Conservation (phyloP, 2,113 vertebrate genomes). For the Cochlearius cochlearius region DNA sequence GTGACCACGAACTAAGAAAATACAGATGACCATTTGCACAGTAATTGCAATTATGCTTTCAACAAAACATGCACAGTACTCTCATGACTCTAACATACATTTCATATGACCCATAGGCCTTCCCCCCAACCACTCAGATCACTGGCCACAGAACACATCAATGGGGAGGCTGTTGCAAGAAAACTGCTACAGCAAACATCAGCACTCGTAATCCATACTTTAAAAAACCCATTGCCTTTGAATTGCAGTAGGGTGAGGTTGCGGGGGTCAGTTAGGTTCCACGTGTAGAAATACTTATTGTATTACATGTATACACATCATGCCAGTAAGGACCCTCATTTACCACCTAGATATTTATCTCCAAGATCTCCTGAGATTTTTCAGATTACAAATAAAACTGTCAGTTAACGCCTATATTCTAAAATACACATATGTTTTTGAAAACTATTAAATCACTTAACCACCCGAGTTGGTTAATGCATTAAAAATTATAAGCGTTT, state of each 20-base stretch:
- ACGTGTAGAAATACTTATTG: neutral
- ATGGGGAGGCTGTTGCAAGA: neutral
- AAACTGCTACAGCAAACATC: neutral
- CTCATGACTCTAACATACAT: neutral
- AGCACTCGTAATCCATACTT: too few species aligned
- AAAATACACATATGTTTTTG: neutral
- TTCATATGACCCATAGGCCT: accelerated
- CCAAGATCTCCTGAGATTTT: neutral
- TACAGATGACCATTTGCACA: neutral
- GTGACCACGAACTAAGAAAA: neutral
- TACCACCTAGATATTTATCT: neutral
- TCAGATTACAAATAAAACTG: neutral
- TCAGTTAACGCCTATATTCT: neutral
- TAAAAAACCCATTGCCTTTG: neutral
- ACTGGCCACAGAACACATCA: neutral
- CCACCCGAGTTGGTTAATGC: neutral
- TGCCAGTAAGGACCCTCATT: neutral
- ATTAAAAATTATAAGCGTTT: neutral
- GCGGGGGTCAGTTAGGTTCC: neutral
- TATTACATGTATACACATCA: accelerated
- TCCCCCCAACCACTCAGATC: neutral
- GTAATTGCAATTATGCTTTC: accelerated
- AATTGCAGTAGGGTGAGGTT: neutral
- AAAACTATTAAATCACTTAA: neutral
- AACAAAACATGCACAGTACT: neutral